These are phyloP conservation scores for Theropithecus gelada DNA, from an alignment of 2,113 vertebrate genomes.

Conservation along the genomic window DNA sequence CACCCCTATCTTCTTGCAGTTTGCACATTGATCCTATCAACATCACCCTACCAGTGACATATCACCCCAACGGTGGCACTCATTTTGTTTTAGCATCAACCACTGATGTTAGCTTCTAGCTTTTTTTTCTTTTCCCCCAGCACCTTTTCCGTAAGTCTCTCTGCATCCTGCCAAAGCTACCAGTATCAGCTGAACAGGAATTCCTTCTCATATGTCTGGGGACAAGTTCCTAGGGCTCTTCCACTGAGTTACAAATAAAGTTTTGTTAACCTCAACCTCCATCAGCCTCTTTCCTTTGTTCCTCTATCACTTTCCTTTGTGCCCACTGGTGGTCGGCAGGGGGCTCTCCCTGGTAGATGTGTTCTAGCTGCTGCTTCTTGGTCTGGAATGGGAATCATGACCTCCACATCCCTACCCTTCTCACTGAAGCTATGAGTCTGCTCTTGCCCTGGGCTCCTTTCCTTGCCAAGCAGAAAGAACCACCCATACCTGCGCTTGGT, in stretches of 20 bases:
- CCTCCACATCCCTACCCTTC: not conserved
- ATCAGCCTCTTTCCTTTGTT: not conserved
- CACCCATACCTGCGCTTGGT: not conserved
- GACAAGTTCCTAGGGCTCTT: not conserved
- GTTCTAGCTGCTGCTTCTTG: not conserved
- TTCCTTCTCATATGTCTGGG: not conserved
- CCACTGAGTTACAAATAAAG: not conserved
- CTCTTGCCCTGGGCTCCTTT: not conserved
- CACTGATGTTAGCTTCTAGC: not conserved
- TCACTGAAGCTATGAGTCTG: not conserved
- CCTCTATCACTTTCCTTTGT: not conserved
- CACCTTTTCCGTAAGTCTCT: not conserved
- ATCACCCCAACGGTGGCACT: not conserved
- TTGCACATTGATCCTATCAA: not conserved
- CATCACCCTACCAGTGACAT: not conserved
- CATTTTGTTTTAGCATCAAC: conserved; percentile 6
- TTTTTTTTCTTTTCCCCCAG: not conserved
- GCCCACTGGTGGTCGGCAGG: not conserved
- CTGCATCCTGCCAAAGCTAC: not conserved
- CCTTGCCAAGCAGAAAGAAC: not conserved
- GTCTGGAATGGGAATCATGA: not conserved
- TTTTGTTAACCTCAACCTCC: not conserved
- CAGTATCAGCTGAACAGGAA: not conserved
- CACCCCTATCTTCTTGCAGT: not conserved
- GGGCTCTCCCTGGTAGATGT: not conserved